These are phyloP conservation scores for Lateolabrax maculatus DNA, from an alignment of 2,797 vertebrate species.

Conservation along the genomic window DNA sequence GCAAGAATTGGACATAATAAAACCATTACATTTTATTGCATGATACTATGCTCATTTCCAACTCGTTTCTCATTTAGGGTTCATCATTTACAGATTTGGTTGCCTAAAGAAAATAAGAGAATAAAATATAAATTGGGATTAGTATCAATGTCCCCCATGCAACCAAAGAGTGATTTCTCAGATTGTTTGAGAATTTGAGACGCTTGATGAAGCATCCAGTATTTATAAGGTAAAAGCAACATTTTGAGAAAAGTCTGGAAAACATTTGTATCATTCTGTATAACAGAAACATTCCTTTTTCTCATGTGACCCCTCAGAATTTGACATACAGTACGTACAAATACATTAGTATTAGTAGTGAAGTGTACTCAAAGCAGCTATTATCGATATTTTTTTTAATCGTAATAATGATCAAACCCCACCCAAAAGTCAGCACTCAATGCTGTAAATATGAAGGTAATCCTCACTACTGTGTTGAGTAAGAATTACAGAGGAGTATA, in stretches of 20 bases:
- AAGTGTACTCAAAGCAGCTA: no score
- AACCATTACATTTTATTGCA: neutral
- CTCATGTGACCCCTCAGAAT: neutral
- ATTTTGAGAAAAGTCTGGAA: neutral
- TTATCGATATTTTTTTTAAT: no score
- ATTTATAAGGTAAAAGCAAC: neutral
- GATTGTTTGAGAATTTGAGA: neutral
- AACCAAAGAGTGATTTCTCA: neutral
- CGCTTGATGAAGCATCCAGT: neutral
- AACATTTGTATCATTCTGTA: neutral
- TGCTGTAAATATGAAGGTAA: neutral
- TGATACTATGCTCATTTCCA: neutral
- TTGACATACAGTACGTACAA: no score
- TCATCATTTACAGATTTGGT: neutral
- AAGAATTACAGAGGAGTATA: slow-evolving; percentile 63
- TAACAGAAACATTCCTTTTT: neutral
- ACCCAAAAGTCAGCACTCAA: slow-evolving; percentile 6
- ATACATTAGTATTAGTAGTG: no score
- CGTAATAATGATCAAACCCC: slow-evolving; percentile 9
- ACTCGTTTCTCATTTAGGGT: neutral
- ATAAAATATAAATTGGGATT: neutral
- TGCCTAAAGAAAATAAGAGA: neutral
- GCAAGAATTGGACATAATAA: neutral
- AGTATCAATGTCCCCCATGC: no score
- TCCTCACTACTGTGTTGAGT: slow-evolving; percentile 25